phyloP scores from a whole-genome alignment of 92 coral and sea anemone genomes.

The Ricordea florida region DNA sequence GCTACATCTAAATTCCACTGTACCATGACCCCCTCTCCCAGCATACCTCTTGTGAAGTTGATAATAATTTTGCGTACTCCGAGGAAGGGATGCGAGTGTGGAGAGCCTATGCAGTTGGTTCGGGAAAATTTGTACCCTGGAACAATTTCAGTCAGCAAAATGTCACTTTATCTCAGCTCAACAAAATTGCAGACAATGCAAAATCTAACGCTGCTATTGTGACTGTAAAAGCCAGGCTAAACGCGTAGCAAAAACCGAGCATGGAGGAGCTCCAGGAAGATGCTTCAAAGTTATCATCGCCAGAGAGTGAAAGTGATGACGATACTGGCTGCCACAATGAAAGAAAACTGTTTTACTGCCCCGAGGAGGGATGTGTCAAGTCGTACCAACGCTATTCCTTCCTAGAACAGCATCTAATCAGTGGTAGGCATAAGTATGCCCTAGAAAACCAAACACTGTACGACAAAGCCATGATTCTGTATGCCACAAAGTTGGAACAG shows the following conservation, averaged over 20 bases:
- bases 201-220: constrained; percentile 38
- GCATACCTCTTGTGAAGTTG: too few relatives aligned
- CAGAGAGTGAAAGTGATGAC: not conserved
- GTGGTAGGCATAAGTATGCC: constrained; percentile 40
- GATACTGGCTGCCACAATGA: not conserved
- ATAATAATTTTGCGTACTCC: constrained; percentile 44
- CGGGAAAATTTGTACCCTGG: constrained; percentile 38
- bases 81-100: constrained; percentile 28
- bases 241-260: not conserved
- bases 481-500: constrained; percentile 36
- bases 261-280: not conserved
- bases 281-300: too few relatives aligned
- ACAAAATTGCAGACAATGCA: constrained; percentile 11
- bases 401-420: constrained; percentile 49
- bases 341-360: constrained; percentile 37
- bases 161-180: not conserved
- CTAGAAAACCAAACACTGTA: constrained; percentile 61
- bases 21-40: too few relatives aligned
- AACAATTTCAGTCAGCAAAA: constrained; percentile 24
- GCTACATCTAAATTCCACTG: too few relatives aligned
- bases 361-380: constrained; percentile 55
- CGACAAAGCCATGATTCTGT: constrained; percentile 60
- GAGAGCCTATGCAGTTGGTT: constrained; percentile 43
- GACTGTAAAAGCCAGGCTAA: constrained; percentile 14
- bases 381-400: constrained; percentile 37